Base-by-base conservation (phyloP, 2,113 vertebrate species). In the Cavia porcellus region DNA sequence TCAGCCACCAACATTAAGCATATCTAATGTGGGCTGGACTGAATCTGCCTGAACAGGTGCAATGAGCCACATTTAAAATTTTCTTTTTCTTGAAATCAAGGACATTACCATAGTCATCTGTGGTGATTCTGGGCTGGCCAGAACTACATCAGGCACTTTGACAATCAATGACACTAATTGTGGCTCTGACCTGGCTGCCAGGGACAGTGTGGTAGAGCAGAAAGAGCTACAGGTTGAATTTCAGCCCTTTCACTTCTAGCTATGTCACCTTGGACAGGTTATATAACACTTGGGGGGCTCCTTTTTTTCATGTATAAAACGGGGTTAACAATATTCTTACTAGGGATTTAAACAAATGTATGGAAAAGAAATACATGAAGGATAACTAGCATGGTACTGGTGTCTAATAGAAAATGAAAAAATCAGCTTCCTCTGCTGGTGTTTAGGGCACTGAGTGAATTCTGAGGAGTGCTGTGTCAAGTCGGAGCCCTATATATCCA, bases 221-320 rank as follows among this genome's bases (percentile, higher is more conserved):
- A 66, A 75, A 55, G 74, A 55, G n/a, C 30, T 35, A 55, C 11
- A 57, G 52, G 19, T 75, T 62, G 19, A 80, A 86, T 52, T 57
- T 47, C 52, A 81, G 88, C 52, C 38, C 80, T 70, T 92, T 35
- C 14, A 62, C 22, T 90, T 68, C 57, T 96, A 59, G 35, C n/a
- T 95, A 42, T 84, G 22, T 82, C 52, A 83, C 42, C 15, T 38
- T 89, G 55, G 87, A 45, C 45, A n/a, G 62, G 64, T 74, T 25
- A 86, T 15, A 28, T 50, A 74, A 86, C 28, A 70, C 52, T 61
- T 89, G 32, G 3, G 45, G 74, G 7, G n/a, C 80, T 95, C 68
- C 11, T 64, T 87, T 95, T 89, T 74, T 38, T 93, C 35, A 55
- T 55, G 24, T 70, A 10, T 86, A 61, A 96, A 97, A 95, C 55